phyloP scores from a whole-genome alignment of 2,113 vertebrate species.

The Hippocampus abdominalis region DNA sequence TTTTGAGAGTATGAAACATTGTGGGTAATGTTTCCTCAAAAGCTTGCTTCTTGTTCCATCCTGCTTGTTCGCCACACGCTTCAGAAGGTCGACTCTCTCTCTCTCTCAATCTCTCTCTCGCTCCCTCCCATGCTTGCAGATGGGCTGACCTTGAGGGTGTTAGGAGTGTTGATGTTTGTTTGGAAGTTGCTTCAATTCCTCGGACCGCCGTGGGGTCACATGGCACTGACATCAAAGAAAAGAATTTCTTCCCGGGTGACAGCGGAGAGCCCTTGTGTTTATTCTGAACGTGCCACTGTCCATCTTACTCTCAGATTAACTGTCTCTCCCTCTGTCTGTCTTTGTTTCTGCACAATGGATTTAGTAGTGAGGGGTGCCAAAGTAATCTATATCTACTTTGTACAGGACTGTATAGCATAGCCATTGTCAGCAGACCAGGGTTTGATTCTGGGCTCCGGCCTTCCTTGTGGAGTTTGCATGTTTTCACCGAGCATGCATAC shows the following conservation, averaged over 20 bases:
- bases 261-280: conserved; percentile 49
- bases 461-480: no score
- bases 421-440: no score
- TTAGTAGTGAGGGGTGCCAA: no score
- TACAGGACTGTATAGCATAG: no score
- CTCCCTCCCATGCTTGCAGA: neutral
- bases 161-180: conserved; percentile 60
- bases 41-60: neutral
- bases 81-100: neutral
- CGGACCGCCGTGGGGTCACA: conserved; percentile 53
- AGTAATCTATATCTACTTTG: no score
- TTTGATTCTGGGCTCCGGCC: no score
- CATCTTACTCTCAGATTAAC: conserved; percentile 7
- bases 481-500: no score
- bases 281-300: conserved; percentile 50
- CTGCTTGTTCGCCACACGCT: neutral
- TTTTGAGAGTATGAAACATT: neutral
- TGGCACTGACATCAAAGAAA: conserved; percentile 59
- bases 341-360: neutral
- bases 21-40: neutral
- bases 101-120: neutral
- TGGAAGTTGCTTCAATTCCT: conserved; percentile 59
- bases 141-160: conserved; percentile 58
- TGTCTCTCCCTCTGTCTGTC: neutral
- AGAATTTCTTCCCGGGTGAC: conserved; percentile 60